Percentiles rank a stretch among this genome's conserved stretches.
These are phyloP conservation scores for Agrochola lota DNA, from an alignment of 2,888 invertebrate species.

Conservation along the genomic window DNA sequence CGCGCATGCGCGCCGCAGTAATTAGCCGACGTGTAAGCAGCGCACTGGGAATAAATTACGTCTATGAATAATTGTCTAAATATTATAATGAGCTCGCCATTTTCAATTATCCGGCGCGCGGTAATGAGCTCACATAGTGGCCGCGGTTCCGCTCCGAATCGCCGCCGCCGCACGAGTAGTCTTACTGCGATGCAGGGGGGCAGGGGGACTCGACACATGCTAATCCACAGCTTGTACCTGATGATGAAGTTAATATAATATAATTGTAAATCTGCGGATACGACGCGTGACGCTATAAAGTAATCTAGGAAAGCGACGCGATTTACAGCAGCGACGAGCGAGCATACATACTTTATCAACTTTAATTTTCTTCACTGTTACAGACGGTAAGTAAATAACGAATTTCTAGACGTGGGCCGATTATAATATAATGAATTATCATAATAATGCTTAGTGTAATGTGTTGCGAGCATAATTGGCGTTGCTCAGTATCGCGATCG, in stretches of 20 bases:
- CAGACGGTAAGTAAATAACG: constrained; percentile 5
- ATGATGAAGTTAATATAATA: constrained; percentile 21
- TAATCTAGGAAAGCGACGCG: constrained; percentile 25
- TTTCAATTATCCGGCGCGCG: constrained; percentile 75
- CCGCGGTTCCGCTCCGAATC: constrained; percentile 65
- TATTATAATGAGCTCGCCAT: constrained; percentile 80
- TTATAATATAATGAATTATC: constrained; percentile 28
- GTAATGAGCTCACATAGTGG: constrained; percentile 72
- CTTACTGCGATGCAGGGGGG: too few species aligned
- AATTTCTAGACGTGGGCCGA: constrained; percentile 22
- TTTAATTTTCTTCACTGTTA: constrained; percentile 10
- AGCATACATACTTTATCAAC: constrained; percentile 3
- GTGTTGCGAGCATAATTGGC: constrained; percentile 16
- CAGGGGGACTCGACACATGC: constrained; percentile 14
- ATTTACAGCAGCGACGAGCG: constrained; percentile 3
- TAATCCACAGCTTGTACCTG: constrained; percentile 18
- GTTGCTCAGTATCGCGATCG: constrained; percentile 4
- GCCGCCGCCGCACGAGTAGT: constrained; percentile 16
- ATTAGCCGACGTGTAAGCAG: constrained; percentile 68
- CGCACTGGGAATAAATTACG: constrained; percentile 70
- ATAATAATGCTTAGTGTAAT: constrained; percentile 19
- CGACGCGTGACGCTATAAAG: constrained; percentile 30
- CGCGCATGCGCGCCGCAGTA: constrained; percentile 32
- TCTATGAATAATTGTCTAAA: constrained; percentile 77
- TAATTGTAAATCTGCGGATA: constrained; percentile 14